Evolutionary conservation across 2,113 vertebrate genomes (phyloP).

Genomic region (Nibea coibor): DNA sequence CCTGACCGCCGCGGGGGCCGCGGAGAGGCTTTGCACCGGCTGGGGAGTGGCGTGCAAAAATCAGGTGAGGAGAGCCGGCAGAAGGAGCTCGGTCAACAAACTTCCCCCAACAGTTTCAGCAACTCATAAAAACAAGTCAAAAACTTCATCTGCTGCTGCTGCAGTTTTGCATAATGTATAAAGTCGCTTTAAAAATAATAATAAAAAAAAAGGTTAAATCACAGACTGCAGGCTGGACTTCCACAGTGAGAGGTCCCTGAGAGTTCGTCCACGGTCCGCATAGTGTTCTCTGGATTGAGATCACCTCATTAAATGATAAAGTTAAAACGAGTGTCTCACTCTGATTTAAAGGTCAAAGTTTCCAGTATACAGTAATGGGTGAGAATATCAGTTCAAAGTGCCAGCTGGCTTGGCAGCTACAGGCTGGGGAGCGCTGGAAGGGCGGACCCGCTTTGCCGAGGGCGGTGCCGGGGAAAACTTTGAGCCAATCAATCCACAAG

Average conservation of each 20-base stretch:
- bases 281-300: not conserved
- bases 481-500: conserved; percentile 72
- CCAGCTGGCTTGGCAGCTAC: conserved; percentile 70
- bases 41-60: conserved; percentile 20
- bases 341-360: conserved; percentile 33
- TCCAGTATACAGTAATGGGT: not conserved
- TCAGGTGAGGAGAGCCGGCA: conserved; percentile 54
- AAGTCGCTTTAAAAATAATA: not conserved
- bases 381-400: conserved; percentile 29
- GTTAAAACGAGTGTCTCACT: not conserved
- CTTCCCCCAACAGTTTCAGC: conserved; percentile 25
- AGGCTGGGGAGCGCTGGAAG: conserved; percentile 54
- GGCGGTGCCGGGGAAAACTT: conserved; percentile 79
- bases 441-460: conserved; percentile 46
- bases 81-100: not conserved
- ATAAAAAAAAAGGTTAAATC: conserved; percentile 40
- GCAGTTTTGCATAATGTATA: conserved; percentile 22
- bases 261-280: conserved; percentile 34
- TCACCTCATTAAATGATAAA: not conserved
- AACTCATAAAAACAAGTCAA: conserved; percentile 2
- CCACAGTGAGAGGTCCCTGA: conserved; percentile 12
- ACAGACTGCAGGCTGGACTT: conserved; percentile 27
- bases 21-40: conserved; percentile 28
- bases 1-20: conserved; percentile 36
- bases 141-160: conserved; percentile 30